Base-by-base conservation (phyloP, 2,888 invertebrate genomes). In the Arge pagana region DNA sequence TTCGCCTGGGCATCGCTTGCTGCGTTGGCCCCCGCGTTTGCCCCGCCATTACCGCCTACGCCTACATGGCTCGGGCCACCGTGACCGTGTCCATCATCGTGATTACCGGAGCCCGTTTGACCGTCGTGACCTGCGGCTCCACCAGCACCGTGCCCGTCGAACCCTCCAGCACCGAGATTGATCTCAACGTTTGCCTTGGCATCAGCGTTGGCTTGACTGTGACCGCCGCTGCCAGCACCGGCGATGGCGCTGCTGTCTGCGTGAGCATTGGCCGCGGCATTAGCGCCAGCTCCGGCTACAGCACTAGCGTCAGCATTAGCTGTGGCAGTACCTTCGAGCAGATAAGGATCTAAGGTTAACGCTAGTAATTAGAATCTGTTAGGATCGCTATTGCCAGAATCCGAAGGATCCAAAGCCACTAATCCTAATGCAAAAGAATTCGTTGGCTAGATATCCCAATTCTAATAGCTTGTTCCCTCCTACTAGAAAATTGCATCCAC, bases 221-320 rank as follows among this genome's bases (percentile, higher is more conserved):
- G 18, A 13, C 39, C 37, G 8, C 18, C 15, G 11, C 39, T 16
- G 15, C 19, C 48, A 15, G 49, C 37, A 11, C 37, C 39, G 2
- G 36, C 49, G 19, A n/a, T 15, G 4, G 49, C 37, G 10, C 13
- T 19, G 18, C 37, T 39, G 4, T 36, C 30, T 16, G 36, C 36
- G 8, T 13, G 15, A 4, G 35, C 36, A 7, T 3, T 10, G n/a
- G 36, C 24, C 10, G 26, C 37, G 8, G 39, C 18, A 28, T 26
- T 37, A 6, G 18, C 19, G 16, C 26, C 37, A 13, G 48, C 11
- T 13, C 39, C 49, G 11, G 15, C 28, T 11, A 18, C 49, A n/a
- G 49, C 49, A 18, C n/a, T 26, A 1, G 49, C 49, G 8, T 18
- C 26, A 40, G 49, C 39, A 11, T 28, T 49, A 3, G 49, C 49